Conservation (phyloP, 2,797 vertebrate species). For the Sternotherus odoratus region DNA sequence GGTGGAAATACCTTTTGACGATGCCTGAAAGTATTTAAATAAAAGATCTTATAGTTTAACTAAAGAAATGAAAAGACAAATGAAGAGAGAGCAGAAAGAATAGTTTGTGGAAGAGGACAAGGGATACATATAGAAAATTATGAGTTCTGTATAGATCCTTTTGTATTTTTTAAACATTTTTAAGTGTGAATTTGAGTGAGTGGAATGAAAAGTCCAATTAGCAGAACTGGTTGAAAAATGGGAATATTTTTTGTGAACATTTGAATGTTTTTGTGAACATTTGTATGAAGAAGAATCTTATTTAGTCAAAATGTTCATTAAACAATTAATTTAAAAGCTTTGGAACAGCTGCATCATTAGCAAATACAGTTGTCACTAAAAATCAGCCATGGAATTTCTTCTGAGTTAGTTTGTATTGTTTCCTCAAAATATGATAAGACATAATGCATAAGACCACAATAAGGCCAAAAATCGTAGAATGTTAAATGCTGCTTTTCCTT, state of each 20-base stretch:
- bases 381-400: neutral
- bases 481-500: neutral
- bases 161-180: neutral
- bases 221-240: neutral
- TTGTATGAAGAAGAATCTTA: neutral
- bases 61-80: neutral
- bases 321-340: too few species aligned
- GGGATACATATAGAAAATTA: neutral
- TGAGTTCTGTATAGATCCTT: neutral
- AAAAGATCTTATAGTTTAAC: neutral
- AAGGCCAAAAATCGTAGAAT: neutral
- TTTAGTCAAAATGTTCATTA: neutral
- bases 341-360: neutral
- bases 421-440: neutral
- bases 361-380: neutral
- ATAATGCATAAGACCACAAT: neutral
- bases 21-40: conserved; percentile 37
- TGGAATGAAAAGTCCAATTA: neutral
- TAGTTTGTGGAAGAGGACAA: neutral
- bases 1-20: neutral
- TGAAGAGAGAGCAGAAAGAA: neutral
- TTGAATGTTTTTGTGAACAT: neutral
- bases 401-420: neutral
- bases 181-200: neutral
- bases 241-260: neutral